Percentiles rank a stretch among this genome's conserved stretches.
Evolutionary conservation across 2,888 invertebrate species (phyloP).

Genomic region (Eurytoma californica): DNA sequence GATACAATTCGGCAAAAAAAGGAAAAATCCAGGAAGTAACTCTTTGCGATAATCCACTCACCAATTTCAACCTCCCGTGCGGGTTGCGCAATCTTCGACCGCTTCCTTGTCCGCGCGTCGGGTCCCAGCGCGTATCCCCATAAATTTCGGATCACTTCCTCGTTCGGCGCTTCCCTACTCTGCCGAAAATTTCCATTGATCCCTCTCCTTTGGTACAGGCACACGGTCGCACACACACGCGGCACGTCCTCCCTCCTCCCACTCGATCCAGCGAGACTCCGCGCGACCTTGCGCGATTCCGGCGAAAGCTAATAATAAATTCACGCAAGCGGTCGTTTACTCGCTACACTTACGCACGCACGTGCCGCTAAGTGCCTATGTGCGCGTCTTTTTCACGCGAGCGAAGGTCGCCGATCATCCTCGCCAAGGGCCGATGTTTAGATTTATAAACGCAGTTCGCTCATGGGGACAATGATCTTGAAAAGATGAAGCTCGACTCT

Average conservation of each 20-base stretch:
- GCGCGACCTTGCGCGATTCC: slow-evolving; percentile 55
- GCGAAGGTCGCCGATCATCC: slow-evolving; percentile 35
- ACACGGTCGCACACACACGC: background rate
- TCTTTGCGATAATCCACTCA: background rate
- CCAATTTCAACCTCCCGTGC: background rate
- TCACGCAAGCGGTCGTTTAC: slow-evolving; percentile 46
- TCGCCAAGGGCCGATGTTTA: background rate
- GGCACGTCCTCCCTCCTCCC: slow-evolving; percentile 9
- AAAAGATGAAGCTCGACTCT: no score
- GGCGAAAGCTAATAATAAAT: slow-evolving; percentile 58
- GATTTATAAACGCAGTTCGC: no score
- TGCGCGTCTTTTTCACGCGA: slow-evolving; percentile 32
- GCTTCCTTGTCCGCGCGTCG: slow-evolving; percentile 29
- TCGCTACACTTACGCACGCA: slow-evolving; percentile 48
- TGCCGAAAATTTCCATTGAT: slow-evolving; percentile 35
- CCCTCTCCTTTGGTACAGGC: background rate
- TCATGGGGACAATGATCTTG: no score
- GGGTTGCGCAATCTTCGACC: slow-evolving; percentile 1
- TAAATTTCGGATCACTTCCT: slow-evolving; percentile 4
- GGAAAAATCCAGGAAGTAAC: background rate
- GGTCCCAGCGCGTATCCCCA: background rate
- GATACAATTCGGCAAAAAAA: no score
- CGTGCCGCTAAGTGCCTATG: slow-evolving; percentile 47
- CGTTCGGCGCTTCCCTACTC: background rate
- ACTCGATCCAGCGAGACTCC: background rate